A percentile compares a stretch with the other conserved stretches of the same genome.
Evolutionary conservation across 2,888 invertebrate genomes (phyloP).

Genomic region (Eristalinus sepulchralis): DNA sequence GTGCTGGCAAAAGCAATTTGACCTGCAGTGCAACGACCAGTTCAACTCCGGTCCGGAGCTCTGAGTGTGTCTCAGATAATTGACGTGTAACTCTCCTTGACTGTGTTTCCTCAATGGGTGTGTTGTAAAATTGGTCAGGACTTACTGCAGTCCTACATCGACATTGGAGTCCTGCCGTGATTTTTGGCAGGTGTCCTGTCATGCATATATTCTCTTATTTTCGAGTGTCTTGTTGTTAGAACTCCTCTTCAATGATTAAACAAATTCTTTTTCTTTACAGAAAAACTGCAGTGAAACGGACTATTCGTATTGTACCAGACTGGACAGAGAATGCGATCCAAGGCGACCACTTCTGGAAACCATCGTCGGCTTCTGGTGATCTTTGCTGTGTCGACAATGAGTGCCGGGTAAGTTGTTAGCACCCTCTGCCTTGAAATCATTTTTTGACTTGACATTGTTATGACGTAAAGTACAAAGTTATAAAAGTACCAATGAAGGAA

Average conservation of each 20-base stretch:
- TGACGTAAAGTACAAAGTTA: too few species aligned
- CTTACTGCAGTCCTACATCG: neutral
- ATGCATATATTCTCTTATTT: neutral
- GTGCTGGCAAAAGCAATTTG: slow-evolving; percentile 30
- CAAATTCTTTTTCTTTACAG: slow-evolving; percentile 76
- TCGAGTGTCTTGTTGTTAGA: neutral
- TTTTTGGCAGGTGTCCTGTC: too few species aligned
- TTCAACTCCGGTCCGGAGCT: slow-evolving; percentile 19
- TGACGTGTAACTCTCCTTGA: too few species aligned
- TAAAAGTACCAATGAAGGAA: too few species aligned
- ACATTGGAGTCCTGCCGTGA: neutral
- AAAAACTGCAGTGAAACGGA: slow-evolving; percentile 81
- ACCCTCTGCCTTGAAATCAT: too few species aligned
- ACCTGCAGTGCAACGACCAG: slow-evolving; percentile 29
- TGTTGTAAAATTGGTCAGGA: too few species aligned
- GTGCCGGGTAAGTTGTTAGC: slow-evolving; percentile 90
- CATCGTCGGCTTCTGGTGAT: slow-evolving; percentile 95
- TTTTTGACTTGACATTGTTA: too few species aligned
- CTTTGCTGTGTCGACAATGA: slow-evolving; percentile 96
- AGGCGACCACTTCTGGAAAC: slow-evolving; percentile 96
- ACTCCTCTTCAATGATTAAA: slow-evolving; percentile 38
- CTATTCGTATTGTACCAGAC: slow-evolving; percentile 90
- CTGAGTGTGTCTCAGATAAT: slow-evolving; percentile 12
- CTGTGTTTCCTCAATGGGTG: neutral
- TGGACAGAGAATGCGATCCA: slow-evolving; percentile 93